A percentile compares a stretch with the other conserved stretches of the same genome.
Evolutionary conservation across 2,888 invertebrate species (phyloP).

Genomic region (Machimus atricapillus): DNA sequence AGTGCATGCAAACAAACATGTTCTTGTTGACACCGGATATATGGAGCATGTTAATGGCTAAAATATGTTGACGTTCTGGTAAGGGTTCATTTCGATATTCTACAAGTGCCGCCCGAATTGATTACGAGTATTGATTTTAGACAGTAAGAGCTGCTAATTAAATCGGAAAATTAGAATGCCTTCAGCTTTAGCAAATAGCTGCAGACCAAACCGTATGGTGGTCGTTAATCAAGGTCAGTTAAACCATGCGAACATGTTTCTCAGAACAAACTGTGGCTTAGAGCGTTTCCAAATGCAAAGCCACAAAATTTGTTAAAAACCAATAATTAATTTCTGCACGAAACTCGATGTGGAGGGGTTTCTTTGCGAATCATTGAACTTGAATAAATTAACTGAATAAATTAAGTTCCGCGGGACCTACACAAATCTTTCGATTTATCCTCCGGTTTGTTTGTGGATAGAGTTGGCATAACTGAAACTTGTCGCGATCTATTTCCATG

Average conservation of each 20-base stretch:
- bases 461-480: not conserved
- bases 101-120: not conserved
- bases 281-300: not conserved
- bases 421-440: not conserved
- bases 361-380: not conserved
- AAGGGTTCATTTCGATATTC: not conserved
- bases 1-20: not conserved
- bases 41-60: not conserved
- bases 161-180: not conserved
- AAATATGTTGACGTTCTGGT: not conserved
- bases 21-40: not conserved
- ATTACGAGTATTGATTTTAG: not conserved
- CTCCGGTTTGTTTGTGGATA: not conserved
- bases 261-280: not conserved
- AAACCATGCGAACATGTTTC: not conserved
- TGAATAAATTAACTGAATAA: too few species aligned
- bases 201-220: not conserved
- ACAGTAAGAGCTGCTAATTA: not conserved
- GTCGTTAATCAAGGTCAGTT: slow-evolving; percentile 15
- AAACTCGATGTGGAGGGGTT: not conserved
- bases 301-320: not conserved
- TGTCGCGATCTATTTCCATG: not conserved
- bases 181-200: not conserved
- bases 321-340: not conserved
- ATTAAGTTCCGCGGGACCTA: not conserved